A percentile compares a stretch with the other conserved stretches of the same genome.
phyloP scores from a whole-genome alignment of 2,888 invertebrate species.

The Acrobasis consociella region DNA sequence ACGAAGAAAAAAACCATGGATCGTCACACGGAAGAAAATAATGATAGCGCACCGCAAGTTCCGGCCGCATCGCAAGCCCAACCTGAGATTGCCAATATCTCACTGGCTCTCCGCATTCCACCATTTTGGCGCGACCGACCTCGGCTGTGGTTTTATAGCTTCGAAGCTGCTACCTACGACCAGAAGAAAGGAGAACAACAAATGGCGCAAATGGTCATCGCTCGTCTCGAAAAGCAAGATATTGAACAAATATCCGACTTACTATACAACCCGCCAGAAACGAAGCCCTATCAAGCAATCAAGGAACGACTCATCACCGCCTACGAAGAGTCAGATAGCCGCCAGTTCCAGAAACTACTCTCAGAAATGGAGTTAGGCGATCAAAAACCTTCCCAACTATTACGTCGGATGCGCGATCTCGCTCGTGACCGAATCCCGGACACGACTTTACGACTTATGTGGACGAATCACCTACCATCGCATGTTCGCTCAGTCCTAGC shows the following conservation, averaged over 20 bases:
- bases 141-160: conserved; percentile 23
- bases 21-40: too few species aligned
- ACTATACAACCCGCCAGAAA: conserved; percentile 28
- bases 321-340: conserved; percentile 29
- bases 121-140: conserved; percentile 18
- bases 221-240: conserved; percentile 29
- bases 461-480: conserved; percentile 20
- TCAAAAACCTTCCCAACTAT: conserved; percentile 33
- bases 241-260: conserved; percentile 32
- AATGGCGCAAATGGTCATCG: conserved; percentile 29
- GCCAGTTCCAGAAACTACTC: conserved; percentile 27
- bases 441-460: conserved; percentile 30
- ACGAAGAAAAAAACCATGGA: too few species aligned
- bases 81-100: too few species aligned
- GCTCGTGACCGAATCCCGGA: conserved; percentile 31
- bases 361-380: conserved; percentile 29
- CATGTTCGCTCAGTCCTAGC: too few species aligned
- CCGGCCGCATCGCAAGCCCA: too few species aligned
- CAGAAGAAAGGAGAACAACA: conserved; percentile 20
- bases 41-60: too few species aligned
- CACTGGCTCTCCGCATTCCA: not conserved
- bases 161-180: conserved; percentile 20
- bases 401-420: conserved; percentile 33
- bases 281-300: conserved; percentile 13
- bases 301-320: conserved; percentile 20